Evolutionary conservation across 2,113 vertebrate genomes (phyloP).

Genomic region (Nothoprocta perdicaria): DNA sequence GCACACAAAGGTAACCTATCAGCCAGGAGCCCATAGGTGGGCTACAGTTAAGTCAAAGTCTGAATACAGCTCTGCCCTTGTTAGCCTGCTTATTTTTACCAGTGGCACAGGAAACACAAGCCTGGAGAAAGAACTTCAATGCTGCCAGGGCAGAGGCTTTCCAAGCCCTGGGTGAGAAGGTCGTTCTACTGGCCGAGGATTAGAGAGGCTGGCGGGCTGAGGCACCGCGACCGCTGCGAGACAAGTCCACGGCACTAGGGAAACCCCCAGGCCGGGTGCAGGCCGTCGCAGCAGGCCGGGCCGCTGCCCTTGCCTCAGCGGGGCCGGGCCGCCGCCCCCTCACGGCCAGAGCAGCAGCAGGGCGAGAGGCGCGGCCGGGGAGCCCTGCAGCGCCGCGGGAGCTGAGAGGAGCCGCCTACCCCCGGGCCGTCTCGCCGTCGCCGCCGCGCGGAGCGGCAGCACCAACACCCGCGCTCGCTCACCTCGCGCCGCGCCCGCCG

Average conservation of each 20-base stretch:
- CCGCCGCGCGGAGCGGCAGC: no score
- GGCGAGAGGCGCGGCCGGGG: neutral
- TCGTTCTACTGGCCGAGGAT: neutral
- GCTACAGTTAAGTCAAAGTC: rapidly evolving
- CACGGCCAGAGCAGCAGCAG: neutral
- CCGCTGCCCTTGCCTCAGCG: neutral
- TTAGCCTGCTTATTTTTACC: neutral
- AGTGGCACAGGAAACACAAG: rapidly evolving
- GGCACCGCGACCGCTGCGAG: no score
- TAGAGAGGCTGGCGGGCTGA: neutral
- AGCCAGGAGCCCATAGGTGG: rapidly evolving
- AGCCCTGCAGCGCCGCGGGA: neutral
- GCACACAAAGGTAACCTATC: rapidly evolving
- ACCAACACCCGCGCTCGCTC: neutral
- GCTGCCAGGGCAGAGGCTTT: neutral
- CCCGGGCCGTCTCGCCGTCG: neutral
- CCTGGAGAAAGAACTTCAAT: neutral
- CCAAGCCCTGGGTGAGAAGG: neutral
- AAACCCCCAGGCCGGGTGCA: neutral
- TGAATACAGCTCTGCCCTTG: rapidly evolving
- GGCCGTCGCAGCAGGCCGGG: neutral
- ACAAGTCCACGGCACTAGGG: rapidly evolving
- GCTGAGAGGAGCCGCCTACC: neutral
- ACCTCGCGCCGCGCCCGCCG: neutral
- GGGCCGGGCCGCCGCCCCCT: neutral